These are phyloP conservation scores for Oncorhynchus tshawytscha DNA, from an alignment of 2,113 vertebrate species.

Conservation along the genomic window DNA sequence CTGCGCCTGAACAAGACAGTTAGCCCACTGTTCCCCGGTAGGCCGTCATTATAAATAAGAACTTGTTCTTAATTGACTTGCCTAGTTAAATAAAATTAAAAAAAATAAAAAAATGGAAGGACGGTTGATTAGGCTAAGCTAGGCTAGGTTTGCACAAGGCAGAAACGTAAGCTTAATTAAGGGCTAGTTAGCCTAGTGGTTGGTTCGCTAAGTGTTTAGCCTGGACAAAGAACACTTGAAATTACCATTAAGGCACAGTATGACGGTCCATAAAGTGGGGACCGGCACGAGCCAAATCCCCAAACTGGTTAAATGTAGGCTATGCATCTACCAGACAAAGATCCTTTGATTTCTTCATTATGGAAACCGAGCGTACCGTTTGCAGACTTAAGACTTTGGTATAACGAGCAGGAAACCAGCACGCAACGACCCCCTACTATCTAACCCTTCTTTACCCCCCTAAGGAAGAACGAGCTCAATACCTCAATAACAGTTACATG, in stretches of 20 bases:
- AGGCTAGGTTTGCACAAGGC: not conserved
- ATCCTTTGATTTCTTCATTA: not conserved
- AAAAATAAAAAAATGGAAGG: conserved; percentile 46
- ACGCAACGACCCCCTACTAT: conserved; percentile 24
- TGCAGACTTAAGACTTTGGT: conserved; percentile 27
- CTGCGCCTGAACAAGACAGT: too few relatives aligned
- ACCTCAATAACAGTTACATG: too few relatives aligned
- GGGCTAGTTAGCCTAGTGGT: conserved; percentile 15
- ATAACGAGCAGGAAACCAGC: conserved; percentile 63
- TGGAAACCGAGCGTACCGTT: not conserved
- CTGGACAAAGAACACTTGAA: conserved; percentile 18
- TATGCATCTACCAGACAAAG: not conserved
- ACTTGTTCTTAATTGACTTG: too few relatives aligned
- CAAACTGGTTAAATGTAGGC: not conserved
- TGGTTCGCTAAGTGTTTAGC: not conserved
- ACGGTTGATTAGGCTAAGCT: conserved; percentile 41
- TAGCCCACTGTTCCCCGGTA: too few relatives aligned
- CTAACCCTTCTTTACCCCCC: conserved; percentile 32
- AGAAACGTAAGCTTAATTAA: conserved; percentile 10
- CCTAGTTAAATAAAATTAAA: too few relatives aligned
- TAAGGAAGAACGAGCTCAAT: not conserved
- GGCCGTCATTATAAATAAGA: too few relatives aligned
- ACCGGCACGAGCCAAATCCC: not conserved
- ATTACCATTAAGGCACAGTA: conserved; percentile 30
- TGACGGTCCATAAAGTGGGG: not conserved